These are phyloP conservation scores for Phyllostomus discolor DNA, from an alignment of 2,113 vertebrate genomes.

Conservation along the genomic window DNA sequence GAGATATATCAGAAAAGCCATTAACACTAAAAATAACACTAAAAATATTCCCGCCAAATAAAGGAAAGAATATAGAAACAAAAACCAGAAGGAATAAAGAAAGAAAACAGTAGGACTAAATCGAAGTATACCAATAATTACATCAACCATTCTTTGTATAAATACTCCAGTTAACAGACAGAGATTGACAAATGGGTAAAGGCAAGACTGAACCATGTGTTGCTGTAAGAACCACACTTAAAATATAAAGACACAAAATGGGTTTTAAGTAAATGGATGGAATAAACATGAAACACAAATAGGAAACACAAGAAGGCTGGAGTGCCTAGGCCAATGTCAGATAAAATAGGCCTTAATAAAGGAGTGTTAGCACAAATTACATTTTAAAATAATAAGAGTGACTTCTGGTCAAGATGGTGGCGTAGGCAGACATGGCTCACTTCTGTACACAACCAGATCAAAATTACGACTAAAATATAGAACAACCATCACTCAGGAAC, in stretches of 20 bases:
- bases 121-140: not conserved
- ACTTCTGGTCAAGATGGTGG: too few species aligned
- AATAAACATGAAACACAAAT: not conserved
- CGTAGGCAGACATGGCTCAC: too few species aligned
- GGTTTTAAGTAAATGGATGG: not conserved
- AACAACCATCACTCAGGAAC: too few species aligned
- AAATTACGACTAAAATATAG: too few species aligned
- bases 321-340: too few species aligned
- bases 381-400: not conserved
- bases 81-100: not conserved
- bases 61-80: not conserved
- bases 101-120: not conserved
- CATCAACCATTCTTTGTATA: not conserved
- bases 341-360: too few species aligned
- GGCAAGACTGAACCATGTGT: not conserved
- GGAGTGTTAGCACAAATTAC: too few species aligned
- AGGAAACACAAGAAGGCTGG: too few species aligned
- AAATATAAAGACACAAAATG: not conserved
- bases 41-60: not conserved
- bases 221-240: not conserved
- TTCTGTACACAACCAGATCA: too few species aligned
- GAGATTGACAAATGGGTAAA: not conserved
- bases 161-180: not conserved
- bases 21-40: not conserved
- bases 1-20: not conserved